Evolutionary conservation across 2,797 vertebrate species (phyloP).

Genomic region (Coluber constrictor): DNA sequence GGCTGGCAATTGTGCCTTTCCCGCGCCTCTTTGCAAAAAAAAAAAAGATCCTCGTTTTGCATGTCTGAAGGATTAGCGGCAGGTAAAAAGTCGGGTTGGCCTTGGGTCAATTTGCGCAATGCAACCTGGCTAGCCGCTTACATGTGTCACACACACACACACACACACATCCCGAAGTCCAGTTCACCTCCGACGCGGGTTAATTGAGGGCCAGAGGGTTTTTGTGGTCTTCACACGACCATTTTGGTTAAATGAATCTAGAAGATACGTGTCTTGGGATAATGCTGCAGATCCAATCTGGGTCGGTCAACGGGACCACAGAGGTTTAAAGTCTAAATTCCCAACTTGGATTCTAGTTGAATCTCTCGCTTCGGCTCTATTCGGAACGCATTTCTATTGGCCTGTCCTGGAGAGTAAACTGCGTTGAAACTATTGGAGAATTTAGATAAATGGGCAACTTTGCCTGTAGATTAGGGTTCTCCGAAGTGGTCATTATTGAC

Average conservation of each 20-base stretch:
- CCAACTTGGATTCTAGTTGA: too few species aligned
- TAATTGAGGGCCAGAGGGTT: too few species aligned
- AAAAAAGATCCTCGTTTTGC: not conserved
- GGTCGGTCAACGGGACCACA: too few species aligned
- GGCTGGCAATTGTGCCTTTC: not conserved
- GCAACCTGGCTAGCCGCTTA: not conserved
- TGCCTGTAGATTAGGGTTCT: not conserved
- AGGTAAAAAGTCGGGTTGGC: not conserved
- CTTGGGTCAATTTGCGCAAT: not conserved
- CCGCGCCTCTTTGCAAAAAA: too few species aligned
- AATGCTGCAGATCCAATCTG: too few species aligned
- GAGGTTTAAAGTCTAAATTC: too few species aligned
- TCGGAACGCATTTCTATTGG: not conserved
- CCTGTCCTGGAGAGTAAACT: not conserved
- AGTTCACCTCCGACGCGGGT: not conserved
- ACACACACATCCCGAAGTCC: not conserved
- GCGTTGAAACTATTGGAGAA: not conserved
- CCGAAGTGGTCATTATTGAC: not conserved
- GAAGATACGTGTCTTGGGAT: too few species aligned
- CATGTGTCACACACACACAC: too few species aligned
- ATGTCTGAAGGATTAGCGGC: not conserved
- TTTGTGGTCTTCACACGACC: too few species aligned
- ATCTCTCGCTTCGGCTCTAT: not conserved
- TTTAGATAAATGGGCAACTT: not conserved
- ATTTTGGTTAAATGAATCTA: too few species aligned